Conservation (phyloP, 2,113 vertebrate species). For the Glaucomys volans region DNA sequence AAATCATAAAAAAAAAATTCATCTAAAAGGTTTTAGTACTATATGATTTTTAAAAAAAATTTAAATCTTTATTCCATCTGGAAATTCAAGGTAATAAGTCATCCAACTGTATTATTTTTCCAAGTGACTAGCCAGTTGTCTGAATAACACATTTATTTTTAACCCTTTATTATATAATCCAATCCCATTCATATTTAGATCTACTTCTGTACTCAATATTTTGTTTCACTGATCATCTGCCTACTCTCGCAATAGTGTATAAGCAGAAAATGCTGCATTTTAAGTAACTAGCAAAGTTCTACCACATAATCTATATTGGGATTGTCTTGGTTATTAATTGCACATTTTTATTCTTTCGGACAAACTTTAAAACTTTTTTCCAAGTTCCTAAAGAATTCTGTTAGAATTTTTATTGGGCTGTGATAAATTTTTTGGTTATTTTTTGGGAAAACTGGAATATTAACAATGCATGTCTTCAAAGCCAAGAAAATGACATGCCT, state of each 20-base stretch:
- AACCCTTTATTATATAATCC: constrained; percentile 6
- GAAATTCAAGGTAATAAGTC: constrained; percentile 27
- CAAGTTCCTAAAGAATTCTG: constrained; percentile 46
- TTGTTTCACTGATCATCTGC: neutral
- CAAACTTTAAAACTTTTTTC: constrained; percentile 30
- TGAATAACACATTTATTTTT: constrained; percentile 47
- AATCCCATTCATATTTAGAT: neutral
- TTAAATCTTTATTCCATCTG: constrained; percentile 48
- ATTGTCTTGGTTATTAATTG: neutral
- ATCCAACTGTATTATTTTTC: constrained; percentile 24
- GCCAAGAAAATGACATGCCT: neutral
- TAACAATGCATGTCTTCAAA: neutral
- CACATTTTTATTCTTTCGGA: constrained; percentile 32
- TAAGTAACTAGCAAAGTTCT: neutral
- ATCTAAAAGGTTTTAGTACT: neutral
- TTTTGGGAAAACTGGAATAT: constrained; percentile 37
- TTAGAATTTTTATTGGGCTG: neutral
- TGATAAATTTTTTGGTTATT: constrained; percentile 8
- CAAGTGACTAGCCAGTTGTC: constrained; percentile 11
- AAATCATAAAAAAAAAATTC: neutral
- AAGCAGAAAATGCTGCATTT: neutral
- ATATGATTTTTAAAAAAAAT: neutral
- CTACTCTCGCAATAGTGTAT: neutral
- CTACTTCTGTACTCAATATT: neutral
- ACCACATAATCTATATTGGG: neutral